Base-by-base conservation (phyloP, 2,797 vertebrate genomes). In the Falco biarmicus region DNA sequence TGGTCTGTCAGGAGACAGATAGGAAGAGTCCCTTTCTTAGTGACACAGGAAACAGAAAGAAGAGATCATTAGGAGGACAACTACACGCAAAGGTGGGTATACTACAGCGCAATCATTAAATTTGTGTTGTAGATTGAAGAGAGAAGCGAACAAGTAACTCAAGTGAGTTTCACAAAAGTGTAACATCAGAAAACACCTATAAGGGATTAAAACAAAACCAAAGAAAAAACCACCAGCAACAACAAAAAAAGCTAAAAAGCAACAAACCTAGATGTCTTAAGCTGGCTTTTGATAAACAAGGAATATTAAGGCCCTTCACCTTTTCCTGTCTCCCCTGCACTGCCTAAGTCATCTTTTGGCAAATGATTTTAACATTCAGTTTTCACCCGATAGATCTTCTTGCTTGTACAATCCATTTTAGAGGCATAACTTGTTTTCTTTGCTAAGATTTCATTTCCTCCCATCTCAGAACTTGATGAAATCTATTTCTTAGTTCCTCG, bases 401-500 rank as follows among this genome's bases (percentile, higher is more conserved):
- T 73, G 24, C 94, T 96, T 63, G 37, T 96, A 97, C 96, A 97
- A 97, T 98, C 98, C 95, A 98, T 98, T 98, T 93, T 94, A 95
- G 88, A 97, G 87, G 92, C 89, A 98, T 97, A 97, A 97, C 98
- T 98, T 98, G 97, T 98, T 98, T 98, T 98, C 97, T 98, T 98
- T 98, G 87, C 97, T 98, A 98, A 98, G 96, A 98, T 98, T 98
- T 98, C 96, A 98, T 98, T 98, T 98, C 97, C 97, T 98, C 89
- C 97, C 98, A 97, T 97, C 98, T 98, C 96, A 91, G 94, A 98
- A 97, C 97, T 97, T 98, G 98, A 98, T 98, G 98, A 98, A 98
- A 98, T 98, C 98, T 98, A 97, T 98, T 98, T 98, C 95, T 98
- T 97, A 96, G 96, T 95, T 98, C 95, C 97, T 97, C 96, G 28